Base-by-base conservation (phyloP, 2,113 vertebrate genomes). In the Hippopotamus amphibius region DNA sequence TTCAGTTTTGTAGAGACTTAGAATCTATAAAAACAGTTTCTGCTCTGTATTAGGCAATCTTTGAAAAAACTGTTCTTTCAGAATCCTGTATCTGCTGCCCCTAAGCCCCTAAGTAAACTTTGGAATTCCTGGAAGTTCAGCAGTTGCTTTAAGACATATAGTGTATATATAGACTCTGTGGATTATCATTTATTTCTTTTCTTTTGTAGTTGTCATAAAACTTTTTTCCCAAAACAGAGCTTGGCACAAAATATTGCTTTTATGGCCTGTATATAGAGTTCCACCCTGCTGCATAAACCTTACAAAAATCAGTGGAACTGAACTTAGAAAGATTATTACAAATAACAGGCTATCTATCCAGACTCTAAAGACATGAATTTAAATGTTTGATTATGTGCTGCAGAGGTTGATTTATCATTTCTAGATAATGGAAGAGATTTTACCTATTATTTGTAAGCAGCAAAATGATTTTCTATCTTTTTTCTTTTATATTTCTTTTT, bases 261-360 rank as follows among this genome's bases (percentile, higher is more conserved):
- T 71, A 55, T 55, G 21, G 4, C 21, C 5, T 43, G 2, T 66
- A n/a, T 77, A 46, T 72, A 79, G 15, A 48, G 2, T 65, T 85
- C 24, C 8, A 57, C 12, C 5, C 5, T 90, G 33, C 24, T 94
- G 9, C 37, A n/a, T 88, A 95, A 84, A n/a, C 14, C 15, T 61
- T 90, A 26, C 3, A 80, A 89, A 61, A 90, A 57, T 46, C 14
- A 95, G 1, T 83, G 3, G 3, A 46, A 92, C 24, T 17, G 17
- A 86, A 90, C 33, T 89, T 57, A 83, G 6, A 71, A 33, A 91
- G 16, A 83, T 93, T 92, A 8, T 68, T 92, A 46, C 17, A 96
- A 97, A 84, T 66, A 96, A 66, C 30, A 96, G 80, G 26, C 65
- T 83, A 79, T 57, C 28, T 97, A 90, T 87, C 61, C 55, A 71